Conservation (phyloP, 1,140 invertebrate species). For the Drosophila mojavensis region DNA sequence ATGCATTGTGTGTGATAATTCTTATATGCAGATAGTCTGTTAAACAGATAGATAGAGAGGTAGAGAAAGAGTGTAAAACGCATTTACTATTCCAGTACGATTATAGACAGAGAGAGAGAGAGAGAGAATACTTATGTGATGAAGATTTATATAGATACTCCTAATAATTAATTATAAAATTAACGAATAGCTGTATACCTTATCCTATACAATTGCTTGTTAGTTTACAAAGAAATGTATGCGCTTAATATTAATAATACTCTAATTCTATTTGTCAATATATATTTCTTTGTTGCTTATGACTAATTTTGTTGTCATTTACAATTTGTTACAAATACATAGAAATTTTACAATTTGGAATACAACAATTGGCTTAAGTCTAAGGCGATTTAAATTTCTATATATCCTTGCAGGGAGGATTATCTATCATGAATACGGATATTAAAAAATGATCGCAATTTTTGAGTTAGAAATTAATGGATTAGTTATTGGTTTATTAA, state of each 20-base stretch:
- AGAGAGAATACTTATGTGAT: slow-evolving; percentile 34
- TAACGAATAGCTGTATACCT: slow-evolving; percentile 29
- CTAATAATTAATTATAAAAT: slow-evolving; percentile 37
- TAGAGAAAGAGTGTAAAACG: slow-evolving; percentile 31
- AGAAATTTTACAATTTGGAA: slow-evolving; percentile 33
- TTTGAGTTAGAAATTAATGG: too few species aligned
- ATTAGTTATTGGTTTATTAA: too few species aligned
- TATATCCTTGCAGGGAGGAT: slow-evolving; percentile 18
- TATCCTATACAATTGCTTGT: slow-evolving; percentile 28
- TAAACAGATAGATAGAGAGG: slow-evolving; percentile 28
- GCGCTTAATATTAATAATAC: slow-evolving; percentile 34
- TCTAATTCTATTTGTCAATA: slow-evolving; percentile 13
- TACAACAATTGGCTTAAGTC: slow-evolving; percentile 38
- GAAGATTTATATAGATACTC: slow-evolving; percentile 30
- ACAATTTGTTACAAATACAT: slow-evolving; percentile 26
- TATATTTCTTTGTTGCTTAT: slow-evolving; percentile 46
- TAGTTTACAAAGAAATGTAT: slow-evolving; percentile 59
- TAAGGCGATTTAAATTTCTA: slow-evolving; percentile 18
- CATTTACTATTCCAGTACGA: slow-evolving; percentile 39
- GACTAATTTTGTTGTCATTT: slow-evolving; percentile 13
- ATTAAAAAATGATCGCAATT: too few species aligned
- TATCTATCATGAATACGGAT: background rate
- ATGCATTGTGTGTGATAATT: slow-evolving; percentile 15
- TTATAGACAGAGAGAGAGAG: too few species aligned
- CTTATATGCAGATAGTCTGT: slow-evolving; percentile 26